phyloP scores from a whole-genome alignment of 1,140 invertebrate species.

The Macrotrachela quadricornifera region DNA sequence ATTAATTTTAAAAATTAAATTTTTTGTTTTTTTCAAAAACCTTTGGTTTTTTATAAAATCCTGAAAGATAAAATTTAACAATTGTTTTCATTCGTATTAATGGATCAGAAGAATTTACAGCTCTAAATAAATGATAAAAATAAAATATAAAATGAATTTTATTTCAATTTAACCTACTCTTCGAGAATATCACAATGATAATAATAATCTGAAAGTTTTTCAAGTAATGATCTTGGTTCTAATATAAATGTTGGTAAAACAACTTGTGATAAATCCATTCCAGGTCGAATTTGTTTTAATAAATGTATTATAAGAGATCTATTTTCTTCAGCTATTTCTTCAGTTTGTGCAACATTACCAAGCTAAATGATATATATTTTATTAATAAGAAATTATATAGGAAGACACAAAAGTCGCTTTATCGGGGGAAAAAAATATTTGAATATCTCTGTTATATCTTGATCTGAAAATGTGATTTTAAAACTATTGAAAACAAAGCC shows the following conservation, averaged over 20 bases:
- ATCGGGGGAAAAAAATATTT: not conserved
- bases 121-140: too few relatives aligned
- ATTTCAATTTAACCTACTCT: slow-evolving; percentile 21
- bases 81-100: slow-evolving; percentile 68
- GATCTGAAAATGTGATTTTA: not conserved
- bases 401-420: not conserved
- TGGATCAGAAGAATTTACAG: slow-evolving; percentile 60
- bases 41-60: slow-evolving; percentile 69
- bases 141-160: too few relatives aligned
- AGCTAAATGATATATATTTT: slow-evolving; percentile 34
- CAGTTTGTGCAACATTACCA: slow-evolving; percentile 52
- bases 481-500: not conserved
- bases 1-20: too few relatives aligned
- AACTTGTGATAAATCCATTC: slow-evolving; percentile 87
- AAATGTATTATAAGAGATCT: slow-evolving; percentile 79
- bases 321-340: slow-evolving; percentile 77
- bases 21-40: too few relatives aligned
- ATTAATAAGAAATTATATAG: not conserved
- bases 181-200: slow-evolving; percentile 72
- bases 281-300: slow-evolving; percentile 66
- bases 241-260: slow-evolving; percentile 72
- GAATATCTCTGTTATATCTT: not conserved
- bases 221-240: slow-evolving; percentile 72
- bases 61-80: slow-evolving; percentile 73
- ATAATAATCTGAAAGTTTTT: slow-evolving; percentile 75